Percentiles rank a stretch among this genome's conserved stretches.
phyloP scores from a whole-genome alignment of 2,113 vertebrate genomes.

The Edolisoma coerulescens region DNA sequence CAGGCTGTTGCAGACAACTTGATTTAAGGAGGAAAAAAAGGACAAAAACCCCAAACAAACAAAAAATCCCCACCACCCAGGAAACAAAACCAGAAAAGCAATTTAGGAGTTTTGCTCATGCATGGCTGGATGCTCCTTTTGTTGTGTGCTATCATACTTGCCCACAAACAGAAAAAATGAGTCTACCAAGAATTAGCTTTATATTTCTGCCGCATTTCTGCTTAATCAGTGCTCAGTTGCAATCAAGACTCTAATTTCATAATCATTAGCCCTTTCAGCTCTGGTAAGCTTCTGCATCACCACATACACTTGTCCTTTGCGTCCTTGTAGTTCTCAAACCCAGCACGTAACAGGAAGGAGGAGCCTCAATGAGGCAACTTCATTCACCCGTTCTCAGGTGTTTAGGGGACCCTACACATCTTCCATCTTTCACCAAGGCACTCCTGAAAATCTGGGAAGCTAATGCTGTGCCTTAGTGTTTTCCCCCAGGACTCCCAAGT shows the following conservation, averaged over 20 bases:
- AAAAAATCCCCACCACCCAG: not conserved
- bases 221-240: not conserved
- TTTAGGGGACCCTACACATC: not conserved
- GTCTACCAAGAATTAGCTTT: not conserved
- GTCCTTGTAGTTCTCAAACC: not conserved
- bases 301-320: not conserved
- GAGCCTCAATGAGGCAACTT: not conserved
- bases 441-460: not conserved
- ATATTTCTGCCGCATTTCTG: not conserved
- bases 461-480: not conserved
- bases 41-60: accelerated
- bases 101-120: not conserved
- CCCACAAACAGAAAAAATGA: not conserved
- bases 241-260: not conserved
- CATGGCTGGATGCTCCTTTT: not conserved
- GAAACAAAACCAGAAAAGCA: not conserved
- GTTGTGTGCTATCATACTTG: not conserved
- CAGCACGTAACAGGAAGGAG: not conserved
- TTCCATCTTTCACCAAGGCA: not conserved
- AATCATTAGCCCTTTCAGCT: not conserved
- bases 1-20: not conserved
- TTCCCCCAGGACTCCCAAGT: not conserved
- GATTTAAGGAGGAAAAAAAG: not conserved
- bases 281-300: not conserved
- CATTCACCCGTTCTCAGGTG: not conserved